Conservation (phyloP, 2,113 vertebrate species). For the Erythrocercus mccallii region DNA sequence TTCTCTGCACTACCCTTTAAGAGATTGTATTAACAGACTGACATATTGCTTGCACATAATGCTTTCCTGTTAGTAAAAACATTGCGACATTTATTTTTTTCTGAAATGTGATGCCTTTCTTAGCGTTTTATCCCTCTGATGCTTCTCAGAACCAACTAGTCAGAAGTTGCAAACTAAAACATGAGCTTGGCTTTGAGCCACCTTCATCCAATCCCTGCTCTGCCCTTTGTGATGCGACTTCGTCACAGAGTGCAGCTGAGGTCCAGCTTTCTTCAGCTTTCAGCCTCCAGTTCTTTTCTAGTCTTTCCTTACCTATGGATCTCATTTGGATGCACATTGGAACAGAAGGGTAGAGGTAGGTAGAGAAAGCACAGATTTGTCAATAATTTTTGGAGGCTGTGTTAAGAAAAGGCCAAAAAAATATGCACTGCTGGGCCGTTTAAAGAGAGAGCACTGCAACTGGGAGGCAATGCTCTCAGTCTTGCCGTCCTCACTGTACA, state of each 20-base stretch:
- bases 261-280: background rate
- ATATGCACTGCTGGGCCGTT: background rate
- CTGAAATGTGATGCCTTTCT: background rate
- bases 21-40: constrained; percentile 1
- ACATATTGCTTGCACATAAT: background rate
- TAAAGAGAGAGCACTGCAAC: background rate
- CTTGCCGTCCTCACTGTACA: background rate
- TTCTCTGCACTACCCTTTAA: background rate
- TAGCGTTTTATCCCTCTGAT: background rate
- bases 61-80: constrained; percentile 23
- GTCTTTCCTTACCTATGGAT: background rate
- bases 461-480: background rate
- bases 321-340: accelerated
- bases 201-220: background rate
- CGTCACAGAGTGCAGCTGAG: background rate
- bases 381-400: background rate
- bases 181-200: background rate
- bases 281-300: background rate
- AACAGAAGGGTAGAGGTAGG: background rate
- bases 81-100: background rate
- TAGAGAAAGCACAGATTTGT: background rate
- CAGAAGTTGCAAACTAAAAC: background rate
- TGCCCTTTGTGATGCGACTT: background rate
- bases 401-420: background rate
- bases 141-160: background rate